Base-by-base conservation (phyloP, 2,888 invertebrate genomes). In the Sepiola atlantica region DNA sequence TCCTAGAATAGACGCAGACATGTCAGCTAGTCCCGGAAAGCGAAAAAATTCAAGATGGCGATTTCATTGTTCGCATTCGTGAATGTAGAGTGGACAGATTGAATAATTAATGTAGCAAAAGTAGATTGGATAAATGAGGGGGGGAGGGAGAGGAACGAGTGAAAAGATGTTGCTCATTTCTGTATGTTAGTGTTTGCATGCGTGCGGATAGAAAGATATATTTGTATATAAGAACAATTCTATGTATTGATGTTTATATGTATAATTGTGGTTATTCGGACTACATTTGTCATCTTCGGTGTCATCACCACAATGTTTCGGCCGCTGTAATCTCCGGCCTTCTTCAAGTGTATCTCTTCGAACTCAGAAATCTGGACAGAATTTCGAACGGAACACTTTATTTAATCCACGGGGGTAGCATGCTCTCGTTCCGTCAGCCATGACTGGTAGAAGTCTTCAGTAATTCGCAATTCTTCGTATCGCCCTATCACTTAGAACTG, bases 31-130 rank as follows among this genome's bases (percentile, higher is more conserved):
- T 77, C 77, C 32, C n/a, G 77, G n/a, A 77, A n/a, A 77, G 77
- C 77, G 77, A 77, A 77, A 77, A 77, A n/a, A 77, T 77, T 77
- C 77, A 77, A 77, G 77, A 77, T 77, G 77, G n/a, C 14, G 77
- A 77, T n/a, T 77, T 3, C 77, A 77, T 77, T 77, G 77, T 77
- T 77, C n/a, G n/a, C 77, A 77, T 77, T 32, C 77, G n/a, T 77
- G n/a, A 77, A 77, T 77, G 77, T 77, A 77, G n/a, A 77, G 77
- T 77, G 77, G 77, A n/a, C n/a, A 77, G 77, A 10, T 32, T 77
- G n/a, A 77, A 77, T 77, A 77, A 77, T 77, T 77, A n/a, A 77
- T 77, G 77, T 14, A 16, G 14, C 77, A 77, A 77, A 14, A 32
- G 16, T 77, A 77, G 14, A 77, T 32, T 32, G 77, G n/a, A 77